Evolutionary conservation across 2,113 vertebrate species (phyloP), one percentile per base, ranked within the genome.

Genomic region (Rhegmatorhina hoffmannsi): DNA sequence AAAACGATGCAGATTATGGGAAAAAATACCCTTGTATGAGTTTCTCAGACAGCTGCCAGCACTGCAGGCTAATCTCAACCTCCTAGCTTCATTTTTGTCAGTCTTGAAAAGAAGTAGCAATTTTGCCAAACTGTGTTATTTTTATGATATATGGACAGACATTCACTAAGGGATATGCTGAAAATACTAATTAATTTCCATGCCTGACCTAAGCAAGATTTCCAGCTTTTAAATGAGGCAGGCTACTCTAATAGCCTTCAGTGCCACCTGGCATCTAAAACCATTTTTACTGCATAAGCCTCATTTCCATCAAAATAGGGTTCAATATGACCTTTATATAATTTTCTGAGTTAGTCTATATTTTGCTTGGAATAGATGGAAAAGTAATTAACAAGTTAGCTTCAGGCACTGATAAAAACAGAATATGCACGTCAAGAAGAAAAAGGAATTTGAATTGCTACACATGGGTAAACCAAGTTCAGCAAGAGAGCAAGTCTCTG

Each of bases 341-440:
- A 87, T 78, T 83, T 82, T 89, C 47, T 91, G 46, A 49, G 77
- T 93, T 95, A 91, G 63, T 93, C 72, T 87, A 62, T 90, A 90
- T 75, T 83, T 89, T 94, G 4, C 25, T 93, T 88, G 84, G 24
- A 66, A 95, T 89, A 93, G 92, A 94, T 75, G 64, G 79, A 84
- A 94, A 94, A 96, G 94, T 95, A 97, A 97, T 98, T 97, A 97
- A 80, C 34, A 87, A 92, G 44, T 34, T 70, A 93, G 56, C 70
- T 96, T 25, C 31, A 89, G 52, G 91, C 74, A 96, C 9, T 50
- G n/a, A n/a, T 96, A 55, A 68, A 44, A 68, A 79, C 40, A 89
- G 83, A 94, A 95, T 70, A 75, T 9, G 5, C 23, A 92, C 60
- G 81, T 87, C 21, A 60, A 81, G 52, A 18, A 56, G 73, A 17